Evolutionary conservation across 53 echinoderm and acorn worm genomes (phyloP), one percentile per base, ranked within the genome.

Genomic region (Henricia sp.): DNA sequence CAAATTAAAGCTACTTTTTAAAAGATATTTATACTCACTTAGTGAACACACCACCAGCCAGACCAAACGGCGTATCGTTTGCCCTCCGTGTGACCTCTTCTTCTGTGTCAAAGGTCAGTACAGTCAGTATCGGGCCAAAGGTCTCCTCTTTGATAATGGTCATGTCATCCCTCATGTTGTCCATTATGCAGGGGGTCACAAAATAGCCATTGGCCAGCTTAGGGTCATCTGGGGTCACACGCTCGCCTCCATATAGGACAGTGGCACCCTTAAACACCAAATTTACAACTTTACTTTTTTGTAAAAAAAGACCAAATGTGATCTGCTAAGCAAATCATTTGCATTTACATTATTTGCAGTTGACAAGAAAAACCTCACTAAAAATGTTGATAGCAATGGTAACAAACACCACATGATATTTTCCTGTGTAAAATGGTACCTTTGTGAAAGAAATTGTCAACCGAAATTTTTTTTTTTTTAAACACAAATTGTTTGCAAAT

Each of bases 211-310:
- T 50, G 6, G 92, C 89, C 8, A 96, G 86, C 33, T 72, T 82
- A 8, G 92, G 85, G 83, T 94, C 94, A 11, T 70, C 83, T 21
- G 96, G 96, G 37, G 35, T 90, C 46, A 96, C 90, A 57, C 80
- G 63, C 65, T 96, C 92, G 39, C 96, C 96, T 51, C 96, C 96
- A 20, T 87, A 90, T 8, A 96, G 74, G 33, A 96, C 82, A 11
- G 52, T 88, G 23, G 96, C 96, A 48, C 96, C 96, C 96, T 96
- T n/a, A n/a, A n/a, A n/a, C n/a, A n/a, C n/a, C n/a, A n/a, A n/a
- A n/a, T n/a, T 12, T 67, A 4, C 30, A 33, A 2, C n/a, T 17
- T 66, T 29, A 0, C 0, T 66, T 12, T n/a, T 66, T 33, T 29
- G 13, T 36, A 33, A 30, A 66, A 30, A 36, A 30, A 33, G n/a